Percentiles rank a stretch among this genome's conserved stretches.
Evolutionary conservation across 2,888 invertebrate genomes (phyloP).

Genomic region (Agonopterix heracliana): DNA sequence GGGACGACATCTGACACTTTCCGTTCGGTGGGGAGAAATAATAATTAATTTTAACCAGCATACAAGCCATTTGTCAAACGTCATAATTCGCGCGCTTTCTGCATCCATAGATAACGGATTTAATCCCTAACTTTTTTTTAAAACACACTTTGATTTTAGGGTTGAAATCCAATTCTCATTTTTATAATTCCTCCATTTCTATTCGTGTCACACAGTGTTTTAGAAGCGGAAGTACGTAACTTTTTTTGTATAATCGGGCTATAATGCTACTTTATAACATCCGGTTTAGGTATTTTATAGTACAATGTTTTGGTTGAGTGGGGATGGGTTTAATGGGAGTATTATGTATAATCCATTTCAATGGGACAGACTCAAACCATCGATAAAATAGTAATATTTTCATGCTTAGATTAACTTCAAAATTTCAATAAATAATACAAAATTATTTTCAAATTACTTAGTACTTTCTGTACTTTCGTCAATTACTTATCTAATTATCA

Average conservation of each 20-base stretch:
- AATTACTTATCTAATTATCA: no score
- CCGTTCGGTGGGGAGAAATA: no score
- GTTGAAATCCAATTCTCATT: conserved; percentile 14
- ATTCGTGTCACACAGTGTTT: conserved; percentile 57
- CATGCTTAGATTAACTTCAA: no score
- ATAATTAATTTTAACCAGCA: neutral
- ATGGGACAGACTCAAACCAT: neutral
- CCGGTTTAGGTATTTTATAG: conserved; percentile 35
- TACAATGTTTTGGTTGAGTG: conserved; percentile 33
- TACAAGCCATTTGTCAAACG: conserved; percentile 24
- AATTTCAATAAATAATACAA: no score
- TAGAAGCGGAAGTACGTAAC: conserved; percentile 45
- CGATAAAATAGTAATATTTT: neutral
- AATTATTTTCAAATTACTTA: no score
- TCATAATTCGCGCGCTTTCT: conserved; percentile 52
- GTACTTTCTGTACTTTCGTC: no score
- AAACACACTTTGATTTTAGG: conserved; percentile 23
- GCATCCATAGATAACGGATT: conserved; percentile 57
- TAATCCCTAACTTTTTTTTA: conserved; percentile 24
- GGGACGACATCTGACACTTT: no score
- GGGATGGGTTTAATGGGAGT: conserved; percentile 11
- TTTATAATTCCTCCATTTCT: conserved; percentile 52
- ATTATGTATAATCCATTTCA: conserved; percentile 4
- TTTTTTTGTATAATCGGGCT: conserved; percentile 47
- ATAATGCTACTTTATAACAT: conserved; percentile 53